A percentile compares a stretch with the other conserved stretches of the same genome.
Conservation (phyloP, 2,888 invertebrate species). For the Folsomia candida region DNA sequence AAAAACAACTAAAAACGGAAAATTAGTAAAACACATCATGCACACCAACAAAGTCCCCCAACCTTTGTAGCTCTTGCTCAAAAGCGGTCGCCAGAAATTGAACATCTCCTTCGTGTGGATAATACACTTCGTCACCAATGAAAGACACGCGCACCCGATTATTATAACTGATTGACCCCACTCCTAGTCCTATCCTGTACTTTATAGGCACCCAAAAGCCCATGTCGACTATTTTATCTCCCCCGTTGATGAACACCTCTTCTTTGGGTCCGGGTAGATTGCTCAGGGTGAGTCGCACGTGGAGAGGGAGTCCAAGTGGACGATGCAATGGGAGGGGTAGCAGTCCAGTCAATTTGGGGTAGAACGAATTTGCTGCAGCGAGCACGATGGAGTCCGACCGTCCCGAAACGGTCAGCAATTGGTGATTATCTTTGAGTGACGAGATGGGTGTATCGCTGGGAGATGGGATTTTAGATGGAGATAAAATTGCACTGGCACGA, state of each 20-base stretch:
- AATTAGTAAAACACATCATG: background rate
- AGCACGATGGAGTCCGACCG: slow-evolving; percentile 10
- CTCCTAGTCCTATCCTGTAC: slow-evolving; percentile 26
- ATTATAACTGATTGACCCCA: slow-evolving; percentile 31
- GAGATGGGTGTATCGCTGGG: too few relatives aligned
- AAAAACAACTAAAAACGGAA: background rate
- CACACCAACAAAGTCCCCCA: slow-evolving; percentile 21
- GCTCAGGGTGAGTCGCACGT: slow-evolving; percentile 19
- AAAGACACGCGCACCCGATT: slow-evolving; percentile 27
- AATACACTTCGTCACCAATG: slow-evolving; percentile 24
- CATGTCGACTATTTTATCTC: slow-evolving; percentile 25
- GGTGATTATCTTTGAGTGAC: slow-evolving; percentile 25
- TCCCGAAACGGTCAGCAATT: slow-evolving; percentile 10
- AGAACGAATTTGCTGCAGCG: slow-evolving; percentile 19
- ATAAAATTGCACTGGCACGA: slow-evolving; percentile 41
- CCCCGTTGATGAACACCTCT: slow-evolving; percentile 22
- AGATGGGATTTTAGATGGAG: too few relatives aligned
- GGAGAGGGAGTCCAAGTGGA: slow-evolving; percentile 10
- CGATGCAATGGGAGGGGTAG: slow-evolving; percentile 25
- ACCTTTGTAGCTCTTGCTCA: slow-evolving; percentile 26
- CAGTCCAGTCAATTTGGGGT: slow-evolving; percentile 28
- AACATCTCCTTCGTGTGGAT: slow-evolving; percentile 17
- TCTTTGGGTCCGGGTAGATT: slow-evolving; percentile 38
- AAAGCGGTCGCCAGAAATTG: slow-evolving; percentile 15
- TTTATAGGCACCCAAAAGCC: slow-evolving; percentile 35